These are phyloP conservation scores for Napeogenes inachia DNA, from an alignment of 2,888 invertebrate genomes.

Conservation along the genomic window DNA sequence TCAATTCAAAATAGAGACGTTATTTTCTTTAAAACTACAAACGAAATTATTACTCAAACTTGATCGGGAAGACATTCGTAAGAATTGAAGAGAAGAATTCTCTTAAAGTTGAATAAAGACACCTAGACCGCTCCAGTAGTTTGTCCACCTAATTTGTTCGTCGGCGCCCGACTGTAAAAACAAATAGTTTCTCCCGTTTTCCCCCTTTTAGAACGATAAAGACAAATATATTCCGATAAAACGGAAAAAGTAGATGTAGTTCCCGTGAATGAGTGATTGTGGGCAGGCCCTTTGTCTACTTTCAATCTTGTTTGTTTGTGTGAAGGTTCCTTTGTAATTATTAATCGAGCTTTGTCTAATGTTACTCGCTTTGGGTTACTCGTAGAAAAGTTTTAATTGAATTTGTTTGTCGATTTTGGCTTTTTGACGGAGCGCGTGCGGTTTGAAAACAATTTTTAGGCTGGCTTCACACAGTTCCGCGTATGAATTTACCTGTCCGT, in stretches of 20 bases:
- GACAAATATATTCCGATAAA: conserved; percentile 57
- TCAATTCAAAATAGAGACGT: too few species aligned
- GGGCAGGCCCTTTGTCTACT: conserved; percentile 66
- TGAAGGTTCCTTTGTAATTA: conserved; percentile 70
- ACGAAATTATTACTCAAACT: conserved; percentile 67
- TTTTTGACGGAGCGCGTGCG: conserved; percentile 59
- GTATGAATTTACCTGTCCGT: conserved; percentile 41
- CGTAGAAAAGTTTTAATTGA: conserved; percentile 71
- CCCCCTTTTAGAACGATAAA: conserved; percentile 58
- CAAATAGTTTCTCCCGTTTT: conserved; percentile 66
- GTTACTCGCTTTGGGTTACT: conserved; percentile 61
- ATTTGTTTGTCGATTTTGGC: conserved; percentile 65
- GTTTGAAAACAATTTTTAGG: conserved; percentile 56
- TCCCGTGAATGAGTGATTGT: conserved; percentile 67
- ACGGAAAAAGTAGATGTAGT: conserved; percentile 57
- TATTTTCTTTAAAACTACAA: conserved; percentile 34
- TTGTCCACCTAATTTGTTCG: conserved; percentile 78
- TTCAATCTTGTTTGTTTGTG: conserved; percentile 63
- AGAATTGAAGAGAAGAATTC: conserved; percentile 69
- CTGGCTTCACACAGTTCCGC: conserved; percentile 44
- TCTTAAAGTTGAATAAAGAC: conserved; percentile 68
- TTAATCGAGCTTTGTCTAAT: conserved; percentile 69
- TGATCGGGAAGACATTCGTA: conserved; percentile 59
- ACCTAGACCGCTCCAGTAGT: conserved; percentile 74
- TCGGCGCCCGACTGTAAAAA: conserved; percentile 73